Percentiles rank a stretch among this genome's conserved stretches.
Conservation (phyloP, 1,140 invertebrate genomes). For the Scylla paramamosain region DNA sequence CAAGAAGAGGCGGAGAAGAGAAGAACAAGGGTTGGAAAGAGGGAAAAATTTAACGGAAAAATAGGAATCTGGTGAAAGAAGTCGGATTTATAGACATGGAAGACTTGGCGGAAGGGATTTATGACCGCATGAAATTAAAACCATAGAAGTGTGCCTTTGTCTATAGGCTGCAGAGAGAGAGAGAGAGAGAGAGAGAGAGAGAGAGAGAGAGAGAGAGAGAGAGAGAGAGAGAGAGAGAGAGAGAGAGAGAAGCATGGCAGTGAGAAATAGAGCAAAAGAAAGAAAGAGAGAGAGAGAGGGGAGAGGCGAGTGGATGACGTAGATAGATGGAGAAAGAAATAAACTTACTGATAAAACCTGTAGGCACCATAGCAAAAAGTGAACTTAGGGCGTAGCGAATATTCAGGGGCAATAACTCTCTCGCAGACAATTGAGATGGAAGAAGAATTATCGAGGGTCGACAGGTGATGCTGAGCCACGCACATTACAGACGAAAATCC, state of each 20-base stretch:
- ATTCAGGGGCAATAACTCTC: slow-evolving; percentile 22
- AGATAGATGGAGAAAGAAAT: not conserved
- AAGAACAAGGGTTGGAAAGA: not conserved
- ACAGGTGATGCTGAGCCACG: slow-evolving; percentile 1
- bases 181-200: not conserved
- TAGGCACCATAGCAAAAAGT: not conserved
- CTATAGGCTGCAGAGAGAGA: not conserved
- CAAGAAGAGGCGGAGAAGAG: not conserved
- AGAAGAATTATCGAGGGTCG: not conserved
- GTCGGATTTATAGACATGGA: not conserved
- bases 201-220: not conserved
- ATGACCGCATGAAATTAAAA: no score
- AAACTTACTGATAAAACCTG: not conserved
- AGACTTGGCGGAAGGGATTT: no score
- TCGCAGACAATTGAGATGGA: not conserved
- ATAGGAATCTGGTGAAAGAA: not conserved
- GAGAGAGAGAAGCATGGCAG: not conserved
- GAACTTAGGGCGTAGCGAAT: not conserved
- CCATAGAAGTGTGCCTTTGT: no score
- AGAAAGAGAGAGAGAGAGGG: not conserved
- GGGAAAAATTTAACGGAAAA: not conserved
- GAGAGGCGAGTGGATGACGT: not conserved
- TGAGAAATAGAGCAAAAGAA: not conserved
- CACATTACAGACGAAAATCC: not conserved
- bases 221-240: not conserved